Percentiles rank a stretch among this genome's conserved stretches.
phyloP scores from a whole-genome alignment of 2,113 vertebrate species.

The Entelurus aequoreus region DNA sequence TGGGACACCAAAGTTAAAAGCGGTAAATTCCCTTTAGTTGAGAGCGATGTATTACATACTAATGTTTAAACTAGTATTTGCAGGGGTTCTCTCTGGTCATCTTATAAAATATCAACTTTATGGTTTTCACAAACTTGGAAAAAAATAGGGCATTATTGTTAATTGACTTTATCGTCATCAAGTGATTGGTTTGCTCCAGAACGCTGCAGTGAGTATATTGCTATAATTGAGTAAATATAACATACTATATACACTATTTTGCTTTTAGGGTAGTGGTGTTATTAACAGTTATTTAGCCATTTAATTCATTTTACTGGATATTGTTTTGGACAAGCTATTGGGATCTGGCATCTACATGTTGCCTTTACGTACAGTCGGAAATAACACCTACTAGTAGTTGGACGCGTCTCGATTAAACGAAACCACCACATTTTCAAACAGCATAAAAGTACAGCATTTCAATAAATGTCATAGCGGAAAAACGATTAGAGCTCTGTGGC shows the following conservation, averaged over 20 bases:
- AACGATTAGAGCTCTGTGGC: background rate
- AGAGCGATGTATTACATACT: background rate
- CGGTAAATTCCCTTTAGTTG: background rate
- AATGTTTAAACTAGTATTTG: background rate
- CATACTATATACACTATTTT: no score
- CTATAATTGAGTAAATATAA: no score
- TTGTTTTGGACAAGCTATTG: background rate
- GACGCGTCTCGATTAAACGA: no score
- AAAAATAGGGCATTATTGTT: background rate
- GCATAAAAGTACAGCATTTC: background rate
- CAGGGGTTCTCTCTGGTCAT: no score
- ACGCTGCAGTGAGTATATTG: no score
- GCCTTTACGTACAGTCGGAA: constrained; percentile 1
- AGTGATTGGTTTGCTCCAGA: no score
- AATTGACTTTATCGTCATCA: background rate
- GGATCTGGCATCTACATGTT: background rate
- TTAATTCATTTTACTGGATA: no score
- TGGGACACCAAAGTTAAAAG: background rate
- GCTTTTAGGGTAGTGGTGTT: no score
- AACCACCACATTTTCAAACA: background rate
- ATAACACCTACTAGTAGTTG: background rate
- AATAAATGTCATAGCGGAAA: background rate
- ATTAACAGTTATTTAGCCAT: no score
- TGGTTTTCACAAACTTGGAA: background rate
- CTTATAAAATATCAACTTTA: no score